Evolutionary conservation across 2,888 invertebrate species (phyloP), one percentile per base, ranked within the genome.

Genomic region (Parnassius mnemosyne): DNA sequence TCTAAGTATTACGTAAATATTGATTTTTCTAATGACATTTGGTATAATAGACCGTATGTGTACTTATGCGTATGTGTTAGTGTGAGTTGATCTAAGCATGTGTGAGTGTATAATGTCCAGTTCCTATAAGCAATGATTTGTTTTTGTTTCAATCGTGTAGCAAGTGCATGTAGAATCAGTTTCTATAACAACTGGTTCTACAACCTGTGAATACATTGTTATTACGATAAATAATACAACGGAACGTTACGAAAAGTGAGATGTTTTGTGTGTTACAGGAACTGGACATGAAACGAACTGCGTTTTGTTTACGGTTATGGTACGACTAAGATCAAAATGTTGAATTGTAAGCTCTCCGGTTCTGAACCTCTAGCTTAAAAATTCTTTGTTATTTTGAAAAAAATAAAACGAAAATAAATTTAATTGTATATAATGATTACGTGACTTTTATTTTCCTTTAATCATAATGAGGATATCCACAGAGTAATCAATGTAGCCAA

Each of bases 371-470:
- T 86, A 89, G 86, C 85, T 86, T 84, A 79, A 78, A 62, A 76
- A 81, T 80, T 87, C 81, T 87, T 88, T 88, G 87, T 89, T 90
- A 89, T 85, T 84, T 87, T 86, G 81, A 83, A 73, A 82, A 84
- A 83, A 58, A n/a, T n/a, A n/a, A 11, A 81, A 62, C 60, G 59
- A 53, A 81, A 85, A 84, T 85, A 87, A 87, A 88, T 72, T 80
- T 85, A 84, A 87, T 83, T 89, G 89, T 89, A 88, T 81, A 87
- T 85, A 84, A 78, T 67, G 77, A 71, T 66, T 34, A 49, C 44
- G 58, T 60, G 46, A 42, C 43, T 49, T 60, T 69, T 65, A 55
- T 50, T 61, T 51, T 3, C 46, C 46, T 46, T 3, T 12, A 34
- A 34, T 34, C 34, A 34, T 34, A 34, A 34, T 34, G 1, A 34